Conservation (phyloP, 2,113 vertebrate species). For the Cnemophilus loriae region DNA sequence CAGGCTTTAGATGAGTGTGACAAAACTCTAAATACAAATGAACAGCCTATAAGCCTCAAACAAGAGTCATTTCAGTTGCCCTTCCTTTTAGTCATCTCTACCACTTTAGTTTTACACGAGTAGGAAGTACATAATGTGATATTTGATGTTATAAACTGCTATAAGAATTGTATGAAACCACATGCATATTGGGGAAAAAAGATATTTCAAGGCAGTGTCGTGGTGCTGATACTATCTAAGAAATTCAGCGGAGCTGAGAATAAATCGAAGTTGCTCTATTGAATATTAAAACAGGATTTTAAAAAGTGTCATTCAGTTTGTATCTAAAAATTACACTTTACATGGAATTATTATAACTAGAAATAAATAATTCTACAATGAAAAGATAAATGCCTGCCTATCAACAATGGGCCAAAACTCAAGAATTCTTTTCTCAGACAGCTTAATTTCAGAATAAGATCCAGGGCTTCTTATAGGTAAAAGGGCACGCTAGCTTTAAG, state of each 20-base stretch:
- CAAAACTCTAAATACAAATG: background rate
- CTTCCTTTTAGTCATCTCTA: background rate
- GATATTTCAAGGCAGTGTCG: background rate
- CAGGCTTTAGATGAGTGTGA: fast-evolving
- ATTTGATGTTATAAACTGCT: background rate
- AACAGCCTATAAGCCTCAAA: background rate
- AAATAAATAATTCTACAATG: background rate
- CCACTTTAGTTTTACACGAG: background rate
- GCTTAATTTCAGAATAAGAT: background rate
- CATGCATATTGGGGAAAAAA: background rate
- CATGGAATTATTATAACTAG: background rate
- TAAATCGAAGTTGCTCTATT: background rate
- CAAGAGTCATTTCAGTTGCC: background rate
- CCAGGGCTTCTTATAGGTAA: background rate
- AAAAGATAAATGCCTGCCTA: background rate
- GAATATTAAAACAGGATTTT: background rate
- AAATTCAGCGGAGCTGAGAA: background rate
- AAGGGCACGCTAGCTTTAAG: background rate
- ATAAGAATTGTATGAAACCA: background rate
- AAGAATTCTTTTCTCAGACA: background rate
- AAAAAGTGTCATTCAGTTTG: fast-evolving
- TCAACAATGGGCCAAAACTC: background rate
- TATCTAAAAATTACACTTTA: background rate
- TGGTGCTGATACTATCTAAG: background rate
- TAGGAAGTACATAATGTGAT: background rate